Percentiles rank a stretch among this genome's conserved stretches.
phyloP scores from a whole-genome alignment of 2,888 invertebrate species.

The Drosophila pseudotalamancana region DNA sequence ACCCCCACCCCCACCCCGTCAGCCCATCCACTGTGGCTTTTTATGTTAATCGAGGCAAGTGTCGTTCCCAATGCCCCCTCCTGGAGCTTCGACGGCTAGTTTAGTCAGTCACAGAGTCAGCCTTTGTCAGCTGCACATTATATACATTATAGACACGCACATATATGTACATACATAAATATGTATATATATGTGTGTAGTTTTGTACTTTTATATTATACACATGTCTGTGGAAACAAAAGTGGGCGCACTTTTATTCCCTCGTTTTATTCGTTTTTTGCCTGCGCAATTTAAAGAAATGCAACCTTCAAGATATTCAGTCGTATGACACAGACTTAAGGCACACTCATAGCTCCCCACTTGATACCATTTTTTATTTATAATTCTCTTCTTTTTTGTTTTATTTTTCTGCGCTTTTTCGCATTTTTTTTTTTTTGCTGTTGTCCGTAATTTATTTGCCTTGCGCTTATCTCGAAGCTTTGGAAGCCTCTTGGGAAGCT shows the following conservation, averaged over 20 bases:
- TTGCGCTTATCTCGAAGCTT: conserved; percentile 41
- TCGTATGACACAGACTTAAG: conserved; percentile 57
- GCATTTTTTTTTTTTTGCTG: not conserved
- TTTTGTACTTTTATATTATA: too few relatives aligned
- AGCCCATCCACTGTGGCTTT: not conserved
- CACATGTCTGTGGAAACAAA: conserved; percentile 12
- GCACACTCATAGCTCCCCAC: conserved; percentile 21
- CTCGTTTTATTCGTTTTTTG: conserved; percentile 29
- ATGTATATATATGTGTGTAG: conserved; percentile 15
- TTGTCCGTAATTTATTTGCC: conserved; percentile 12
- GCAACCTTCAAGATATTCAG: conserved; percentile 68
- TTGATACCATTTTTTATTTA: conserved; percentile 44
- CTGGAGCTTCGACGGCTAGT: conserved; percentile 33
- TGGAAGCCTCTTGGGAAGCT: conserved; percentile 54
- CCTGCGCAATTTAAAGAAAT: conserved; percentile 75
- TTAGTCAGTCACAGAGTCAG: conserved; percentile 61
- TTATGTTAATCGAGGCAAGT: conserved; percentile 70
- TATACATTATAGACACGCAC: conserved; percentile 1
- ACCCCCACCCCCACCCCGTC: not conserved
- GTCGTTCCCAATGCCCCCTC: conserved; percentile 27
- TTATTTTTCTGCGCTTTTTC: not conserved
- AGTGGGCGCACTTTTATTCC: conserved; percentile 32
- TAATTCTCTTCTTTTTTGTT: not conserved
- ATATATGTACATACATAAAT: not conserved
- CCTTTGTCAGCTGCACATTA: conserved; percentile 51